Conservation (phyloP, 2,888 invertebrate genomes). For the Acronicta aceris region DNA sequence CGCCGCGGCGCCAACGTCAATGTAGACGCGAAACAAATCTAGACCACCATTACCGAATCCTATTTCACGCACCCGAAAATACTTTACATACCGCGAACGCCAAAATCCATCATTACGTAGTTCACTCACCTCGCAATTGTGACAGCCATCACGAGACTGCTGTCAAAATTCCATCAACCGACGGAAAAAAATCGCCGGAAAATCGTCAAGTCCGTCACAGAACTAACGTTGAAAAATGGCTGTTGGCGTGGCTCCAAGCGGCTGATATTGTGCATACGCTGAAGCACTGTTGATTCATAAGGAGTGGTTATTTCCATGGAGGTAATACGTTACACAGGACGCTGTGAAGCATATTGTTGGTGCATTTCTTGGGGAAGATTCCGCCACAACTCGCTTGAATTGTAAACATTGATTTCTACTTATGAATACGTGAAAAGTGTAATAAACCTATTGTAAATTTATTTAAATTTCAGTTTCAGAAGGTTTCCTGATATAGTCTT, state of each 20-base stretch:
- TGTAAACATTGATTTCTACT: too few relatives aligned
- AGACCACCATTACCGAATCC: conserved; percentile 10
- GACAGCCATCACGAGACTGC: conserved; percentile 38
- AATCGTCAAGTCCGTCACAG: conserved; percentile 42
- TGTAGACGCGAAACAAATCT: not conserved
- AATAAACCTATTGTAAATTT: too few relatives aligned
- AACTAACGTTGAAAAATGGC: conserved; percentile 56
- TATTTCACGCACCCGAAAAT: conserved; percentile 37
- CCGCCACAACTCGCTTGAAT: not conserved
- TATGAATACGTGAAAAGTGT: too few relatives aligned
- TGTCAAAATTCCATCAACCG: conserved; percentile 55
- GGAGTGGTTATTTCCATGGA: conserved; percentile 33
- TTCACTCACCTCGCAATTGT: conserved; percentile 45
- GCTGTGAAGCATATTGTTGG: not conserved
- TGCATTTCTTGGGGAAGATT: not conserved
- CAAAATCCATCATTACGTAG: conserved; percentile 39
- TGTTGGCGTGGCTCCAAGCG: conserved; percentile 54
- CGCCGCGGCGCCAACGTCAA: not conserved
- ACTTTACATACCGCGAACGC: conserved; percentile 27
- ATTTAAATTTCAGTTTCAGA: too few relatives aligned
- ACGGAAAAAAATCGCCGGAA: conserved; percentile 35
- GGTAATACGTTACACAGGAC: not conserved
- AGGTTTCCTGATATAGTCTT: too few relatives aligned
- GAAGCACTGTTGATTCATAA: conserved; percentile 56
- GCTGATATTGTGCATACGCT: conserved; percentile 61